These are phyloP conservation scores for Corvus cornix DNA, from an alignment of 2,113 vertebrate species.

Conservation along the genomic window DNA sequence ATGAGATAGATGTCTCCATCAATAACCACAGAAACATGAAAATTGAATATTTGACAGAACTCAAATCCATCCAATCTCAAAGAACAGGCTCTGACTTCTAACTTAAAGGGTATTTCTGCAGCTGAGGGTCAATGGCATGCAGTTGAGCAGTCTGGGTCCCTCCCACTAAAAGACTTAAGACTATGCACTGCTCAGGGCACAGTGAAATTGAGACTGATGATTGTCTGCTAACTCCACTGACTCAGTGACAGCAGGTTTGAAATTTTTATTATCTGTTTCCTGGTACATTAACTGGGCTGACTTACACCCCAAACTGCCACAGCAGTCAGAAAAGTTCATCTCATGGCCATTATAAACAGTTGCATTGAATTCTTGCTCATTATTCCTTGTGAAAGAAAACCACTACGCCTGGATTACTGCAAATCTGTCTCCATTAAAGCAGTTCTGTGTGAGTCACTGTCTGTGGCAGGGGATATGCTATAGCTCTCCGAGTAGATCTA, in stretches of 20 bases:
- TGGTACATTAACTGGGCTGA: neutral
- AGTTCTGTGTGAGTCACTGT: neutral
- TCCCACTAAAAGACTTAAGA: neutral
- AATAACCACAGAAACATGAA: neutral
- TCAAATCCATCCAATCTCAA: neutral
- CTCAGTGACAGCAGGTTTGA: neutral
- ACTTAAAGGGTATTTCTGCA: neutral
- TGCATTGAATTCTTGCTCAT: neutral
- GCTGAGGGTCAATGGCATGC: neutral
- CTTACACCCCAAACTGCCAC: neutral
- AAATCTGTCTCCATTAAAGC: neutral
- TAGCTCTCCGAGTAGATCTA: neutral
- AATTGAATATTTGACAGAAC: neutral
- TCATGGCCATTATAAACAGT: neutral
- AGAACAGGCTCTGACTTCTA: neutral
- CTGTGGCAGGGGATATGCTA: neutral
- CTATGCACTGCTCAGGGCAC: neutral
- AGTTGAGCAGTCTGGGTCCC: neutral
- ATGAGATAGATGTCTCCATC: neutral
- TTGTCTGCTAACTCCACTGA: neutral
- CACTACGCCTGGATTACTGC: neutral
- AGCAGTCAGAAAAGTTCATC: neutral
- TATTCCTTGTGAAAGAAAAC: conserved; percentile 20
- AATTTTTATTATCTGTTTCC: conserved; percentile 30
- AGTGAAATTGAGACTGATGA: neutral